Percentiles rank a stretch among this genome's conserved stretches.
These are phyloP conservation scores for Cotesia congregata DNA, from an alignment of 2,888 invertebrate species.

Conservation along the genomic window DNA sequence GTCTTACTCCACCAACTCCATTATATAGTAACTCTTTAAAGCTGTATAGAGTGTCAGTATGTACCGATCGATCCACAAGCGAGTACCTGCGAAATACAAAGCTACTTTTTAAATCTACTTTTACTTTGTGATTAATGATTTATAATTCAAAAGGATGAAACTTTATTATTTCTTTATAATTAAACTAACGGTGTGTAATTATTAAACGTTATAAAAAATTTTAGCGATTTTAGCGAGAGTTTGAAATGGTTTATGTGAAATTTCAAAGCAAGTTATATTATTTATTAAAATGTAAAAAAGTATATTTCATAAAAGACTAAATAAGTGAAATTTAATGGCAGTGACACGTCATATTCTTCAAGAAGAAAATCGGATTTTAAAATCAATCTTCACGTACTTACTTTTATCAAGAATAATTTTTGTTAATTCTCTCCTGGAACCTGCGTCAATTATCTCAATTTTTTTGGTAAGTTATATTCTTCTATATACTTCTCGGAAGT, in stretches of 20 bases:
- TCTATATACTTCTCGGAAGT: neutral
- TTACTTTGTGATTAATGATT: neutral
- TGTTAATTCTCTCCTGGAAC: neutral
- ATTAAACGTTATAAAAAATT: no score
- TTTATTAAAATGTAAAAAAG: neutral
- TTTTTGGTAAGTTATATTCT: neutral
- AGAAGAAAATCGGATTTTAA: neutral
- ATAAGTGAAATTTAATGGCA: neutral
- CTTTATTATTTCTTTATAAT: no score
- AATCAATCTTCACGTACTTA: neutral
- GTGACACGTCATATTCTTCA: neutral
- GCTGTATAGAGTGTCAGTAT: conserved; percentile 6
- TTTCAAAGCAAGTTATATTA: neutral
- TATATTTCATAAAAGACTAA: neutral
- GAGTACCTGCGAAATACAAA: conserved; percentile 1
- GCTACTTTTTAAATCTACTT: neutral
- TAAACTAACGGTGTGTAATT: no score
- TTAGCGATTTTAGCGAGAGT: neutral
- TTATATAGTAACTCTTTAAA: neutral
- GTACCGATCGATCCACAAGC: conserved; percentile 11
- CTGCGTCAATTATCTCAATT: conserved; percentile 9
- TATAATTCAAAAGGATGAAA: neutral
- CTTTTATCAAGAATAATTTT: neutral
- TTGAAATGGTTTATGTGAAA: neutral
- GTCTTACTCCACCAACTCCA: neutral